Evolutionary conservation across 2,888 invertebrate genomes (phyloP), one percentile per base, ranked within the genome.

Genomic region (Baccha elongata): DNA sequence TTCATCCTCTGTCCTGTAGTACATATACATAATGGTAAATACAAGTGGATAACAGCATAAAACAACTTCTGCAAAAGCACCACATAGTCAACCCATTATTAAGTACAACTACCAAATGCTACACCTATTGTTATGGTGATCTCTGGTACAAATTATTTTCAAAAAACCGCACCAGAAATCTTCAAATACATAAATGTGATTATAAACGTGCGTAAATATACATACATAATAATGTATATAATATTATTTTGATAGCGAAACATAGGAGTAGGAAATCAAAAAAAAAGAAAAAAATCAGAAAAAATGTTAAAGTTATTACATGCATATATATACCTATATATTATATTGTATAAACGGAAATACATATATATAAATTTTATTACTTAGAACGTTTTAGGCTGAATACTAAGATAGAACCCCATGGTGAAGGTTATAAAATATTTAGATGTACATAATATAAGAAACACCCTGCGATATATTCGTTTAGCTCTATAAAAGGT

Each of bases 391-490:
- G 55, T 52, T 68, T 83, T 83, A 83, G 83, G 78, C 83, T 83
- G 83, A 83, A 67, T 58, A 76, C 76, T 83, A 76, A 76, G 76
- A 76, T 83, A 83, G 76, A 83, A 76, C 76, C 83, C 80, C 53
- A 53, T 81, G 83, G 83, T 83, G 83, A 83, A 75, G 83, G 83
- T 83, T 83, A 83, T 83, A 73, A 83, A 83, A 73, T 78, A 83
- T 68, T 72, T 83, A 83, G 68, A 35, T 48, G n/a, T n/a, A n/a
- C n/a, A n/a, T n/a, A n/a, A 72, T 67, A 19, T 83, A 83, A 83
- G 83, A 60, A 78, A 83, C 83, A 78, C 83, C 83, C 83, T 83
- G 83, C 83, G 83, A 83, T 83, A 83, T 83, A 83, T 83, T 83
- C 78, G 83, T 83, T 78, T 83, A 83, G 78, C 78, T 78, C 83